These are phyloP conservation scores for Spilogale gracilis DNA, from an alignment of 2,113 vertebrate genomes.

Conservation along the genomic window DNA sequence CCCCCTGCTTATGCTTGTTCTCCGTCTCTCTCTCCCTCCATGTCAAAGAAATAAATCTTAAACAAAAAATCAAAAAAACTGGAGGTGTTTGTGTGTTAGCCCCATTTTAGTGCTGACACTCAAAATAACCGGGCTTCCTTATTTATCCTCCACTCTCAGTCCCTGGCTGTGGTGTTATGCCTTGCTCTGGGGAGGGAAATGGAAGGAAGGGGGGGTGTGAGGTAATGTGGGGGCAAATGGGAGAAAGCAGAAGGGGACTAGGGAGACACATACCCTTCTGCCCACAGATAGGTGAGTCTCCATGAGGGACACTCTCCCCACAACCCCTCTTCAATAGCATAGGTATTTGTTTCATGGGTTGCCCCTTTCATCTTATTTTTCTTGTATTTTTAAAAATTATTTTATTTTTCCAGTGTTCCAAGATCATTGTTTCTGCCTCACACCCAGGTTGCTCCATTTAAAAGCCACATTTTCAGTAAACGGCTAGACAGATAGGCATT, in stretches of 20 bases:
- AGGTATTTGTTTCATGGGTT: neutral
- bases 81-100: neutral
- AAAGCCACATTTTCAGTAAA: neutral
- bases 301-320: neutral
- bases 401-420: too few species aligned
- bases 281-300: neutral
- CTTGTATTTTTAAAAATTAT: too few species aligned
- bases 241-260: neutral
- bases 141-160: neutral
- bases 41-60: too few species aligned
- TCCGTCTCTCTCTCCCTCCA: too few species aligned
- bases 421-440: too few species aligned
- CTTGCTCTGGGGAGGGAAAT: neutral
- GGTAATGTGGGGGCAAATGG: neutral
- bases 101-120: neutral
- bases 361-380: neutral
- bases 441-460: neutral
- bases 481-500: neutral
- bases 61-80: neutral
- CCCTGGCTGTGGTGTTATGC: too few species aligned
- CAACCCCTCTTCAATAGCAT: too few species aligned
- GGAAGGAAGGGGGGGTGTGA: neutral
- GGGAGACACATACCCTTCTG: neutral
- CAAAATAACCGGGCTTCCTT: neutral
- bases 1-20: too few species aligned